phyloP scores from a whole-genome alignment of 2,113 vertebrate genomes.

The Etia nguti region DNA sequence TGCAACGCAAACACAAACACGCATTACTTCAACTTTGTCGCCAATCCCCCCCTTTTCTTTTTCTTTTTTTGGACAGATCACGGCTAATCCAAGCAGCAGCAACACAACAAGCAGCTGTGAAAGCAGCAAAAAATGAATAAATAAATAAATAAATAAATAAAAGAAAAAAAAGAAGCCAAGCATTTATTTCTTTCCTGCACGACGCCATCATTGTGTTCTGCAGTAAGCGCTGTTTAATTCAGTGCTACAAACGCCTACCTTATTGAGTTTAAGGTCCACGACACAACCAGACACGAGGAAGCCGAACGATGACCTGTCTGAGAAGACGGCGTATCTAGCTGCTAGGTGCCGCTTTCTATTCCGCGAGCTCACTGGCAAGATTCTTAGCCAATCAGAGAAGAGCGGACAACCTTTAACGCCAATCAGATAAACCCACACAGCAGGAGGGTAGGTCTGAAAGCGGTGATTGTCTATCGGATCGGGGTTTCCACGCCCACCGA shows the following conservation, averaged over 20 bases:
- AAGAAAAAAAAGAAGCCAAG: too few species aligned
- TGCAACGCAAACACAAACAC: not conserved
- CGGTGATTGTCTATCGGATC: not conserved
- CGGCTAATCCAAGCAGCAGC: not conserved
- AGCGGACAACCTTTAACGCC: not conserved
- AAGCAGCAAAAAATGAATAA: not conserved
- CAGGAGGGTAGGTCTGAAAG: not conserved
- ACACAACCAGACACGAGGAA: not conserved
- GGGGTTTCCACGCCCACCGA: not conserved
- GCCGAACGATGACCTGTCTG: not conserved
- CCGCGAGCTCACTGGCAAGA: not conserved
- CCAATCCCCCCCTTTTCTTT: not conserved
- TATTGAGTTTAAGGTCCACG: not conserved
- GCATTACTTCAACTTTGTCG: not conserved
- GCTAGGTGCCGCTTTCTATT: not conserved
- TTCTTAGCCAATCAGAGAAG: slow-evolving; percentile 30
- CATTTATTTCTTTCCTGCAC: not conserved
- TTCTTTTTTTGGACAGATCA: not conserved
- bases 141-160: not conserved
- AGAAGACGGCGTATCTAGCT: not conserved
- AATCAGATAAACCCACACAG: slow-evolving; percentile 29
- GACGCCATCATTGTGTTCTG: not conserved
- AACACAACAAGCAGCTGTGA: not conserved
- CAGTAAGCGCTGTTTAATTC: fast-evolving
- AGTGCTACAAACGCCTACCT: not conserved